Evolutionary conservation across 2,888 invertebrate species (phyloP), one percentile per base, ranked within the genome.

Genomic region (Ichneumoninae sp.): DNA sequence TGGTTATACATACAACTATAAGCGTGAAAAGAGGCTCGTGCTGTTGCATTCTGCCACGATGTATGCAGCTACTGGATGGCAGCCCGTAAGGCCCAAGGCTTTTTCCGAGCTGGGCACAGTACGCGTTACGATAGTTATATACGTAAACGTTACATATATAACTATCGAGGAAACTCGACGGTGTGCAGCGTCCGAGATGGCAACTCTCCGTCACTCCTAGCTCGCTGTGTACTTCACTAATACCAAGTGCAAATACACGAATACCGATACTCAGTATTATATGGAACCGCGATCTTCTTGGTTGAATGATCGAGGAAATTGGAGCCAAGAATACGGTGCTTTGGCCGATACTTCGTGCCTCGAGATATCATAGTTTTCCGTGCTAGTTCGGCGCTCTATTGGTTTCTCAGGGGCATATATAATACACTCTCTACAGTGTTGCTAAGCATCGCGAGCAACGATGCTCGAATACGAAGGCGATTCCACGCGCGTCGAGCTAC

Each of bases 21-120:
- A 52, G 19, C 65, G 47, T 54, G 60, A 65, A 66, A 71, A 76
- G 44, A 76, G 44, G 78, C 73, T 60, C 30, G 66, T 75, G 70
- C 63, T 13, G 26, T 36, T 40, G 66, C 47, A 81, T 81, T 68
- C 65, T 22, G 66, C 74, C 68, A 54, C 68, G 33, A 13, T 74
- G n/a, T 33, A 22, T 81, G 75, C 47, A 68, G 44, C 73, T 66
- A 40, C 66, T 66, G 40, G 71, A 47, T 63, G 57, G 16, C 71
- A 30, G 63, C 71, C 16, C 66, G 74, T 68, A 52, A 78, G 69
- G 66, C 40, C 73, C 44, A 50, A 74, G 73, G 78, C n/a, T 54
- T 75, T 60, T 60, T 33, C 30, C 63, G 63, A 63, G 69, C 22
- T 33, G 33, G 26, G 33, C 63, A 40, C 54, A 47, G 47, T 60